Percentiles rank a stretch among this genome's conserved stretches.
phyloP scores from a whole-genome alignment of 2,113 vertebrate species.

The Apaloderma vittatum region DNA sequence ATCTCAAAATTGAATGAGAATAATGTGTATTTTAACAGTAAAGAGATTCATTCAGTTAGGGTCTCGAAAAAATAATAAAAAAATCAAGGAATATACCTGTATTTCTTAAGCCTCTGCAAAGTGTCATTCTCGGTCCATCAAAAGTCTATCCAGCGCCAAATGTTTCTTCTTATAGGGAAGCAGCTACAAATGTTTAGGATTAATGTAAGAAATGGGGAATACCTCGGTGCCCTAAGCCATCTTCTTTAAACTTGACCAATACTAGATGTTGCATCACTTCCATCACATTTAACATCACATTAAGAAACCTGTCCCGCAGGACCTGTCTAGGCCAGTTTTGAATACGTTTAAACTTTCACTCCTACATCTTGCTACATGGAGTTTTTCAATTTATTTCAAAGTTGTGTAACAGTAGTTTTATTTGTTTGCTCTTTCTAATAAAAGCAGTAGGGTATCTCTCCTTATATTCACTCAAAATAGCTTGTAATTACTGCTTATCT shows the following conservation, averaged over 20 bases:
- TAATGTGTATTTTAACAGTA: fast-evolving
- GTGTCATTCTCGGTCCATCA: neutral
- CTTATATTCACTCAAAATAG: neutral
- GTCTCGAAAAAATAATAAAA: neutral
- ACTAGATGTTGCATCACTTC: neutral
- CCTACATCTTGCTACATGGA: neutral
- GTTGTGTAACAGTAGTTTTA: neutral
- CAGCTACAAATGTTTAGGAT: neutral
- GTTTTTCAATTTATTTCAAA: neutral
- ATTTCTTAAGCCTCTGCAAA: neutral
- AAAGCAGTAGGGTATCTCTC: neutral
- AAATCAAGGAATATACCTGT: neutral
- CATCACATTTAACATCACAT: neutral
- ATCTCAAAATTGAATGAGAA: neutral
- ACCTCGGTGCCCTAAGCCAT: neutral
- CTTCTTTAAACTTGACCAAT: neutral
- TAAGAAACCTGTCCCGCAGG: neutral
- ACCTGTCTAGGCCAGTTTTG: neutral
- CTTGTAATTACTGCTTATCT: neutral
- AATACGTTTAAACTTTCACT: neutral
- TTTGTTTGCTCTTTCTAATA: neutral
- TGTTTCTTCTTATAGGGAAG: neutral
- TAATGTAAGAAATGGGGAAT: neutral
- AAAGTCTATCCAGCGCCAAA: neutral
- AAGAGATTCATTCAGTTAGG: neutral